Conservation (phyloP, 2,888 invertebrate genomes). For the Parnassius apollo region DNA sequence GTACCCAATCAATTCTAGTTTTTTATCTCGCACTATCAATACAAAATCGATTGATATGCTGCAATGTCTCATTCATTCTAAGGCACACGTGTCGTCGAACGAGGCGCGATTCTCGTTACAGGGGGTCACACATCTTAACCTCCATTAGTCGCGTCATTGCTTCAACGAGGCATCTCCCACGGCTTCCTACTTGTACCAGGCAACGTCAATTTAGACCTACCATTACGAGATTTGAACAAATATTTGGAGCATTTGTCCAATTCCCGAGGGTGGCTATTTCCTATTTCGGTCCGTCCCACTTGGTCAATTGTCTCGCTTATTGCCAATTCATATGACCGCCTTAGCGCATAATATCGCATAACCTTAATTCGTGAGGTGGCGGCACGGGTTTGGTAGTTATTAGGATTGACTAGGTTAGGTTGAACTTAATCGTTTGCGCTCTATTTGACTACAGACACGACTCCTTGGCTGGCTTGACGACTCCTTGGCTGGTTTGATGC, state of each 20-base stretch:
- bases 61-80: conserved; percentile 48
- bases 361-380: background rate
- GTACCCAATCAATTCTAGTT: conserved; percentile 7
- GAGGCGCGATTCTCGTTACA: conserved; percentile 62
- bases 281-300: conserved; percentile 36
- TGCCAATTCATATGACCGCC: conserved; percentile 6
- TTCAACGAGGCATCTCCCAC: conserved; percentile 64
- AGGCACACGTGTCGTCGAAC: conserved; percentile 57
- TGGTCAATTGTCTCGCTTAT: conserved; percentile 29
- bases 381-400: conserved; percentile 1
- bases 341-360: background rate
- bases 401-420: too few relatives aligned
- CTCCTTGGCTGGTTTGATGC: too few relatives aligned
- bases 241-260: conserved; percentile 46
- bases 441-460: too few relatives aligned
- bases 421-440: conserved; percentile 1
- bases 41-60: conserved; percentile 33
- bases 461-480: too few relatives aligned
- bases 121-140: conserved; percentile 75
- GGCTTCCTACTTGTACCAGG: conserved; percentile 59
- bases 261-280: conserved; percentile 49
- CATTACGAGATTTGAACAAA: conserved; percentile 39
- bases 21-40: conserved; percentile 25
- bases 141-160: conserved; percentile 69
- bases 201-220: conserved; percentile 61